These are phyloP conservation scores for Hemithea aestivaria DNA, from an alignment of 2,888 invertebrate genomes.

Conservation along the genomic window DNA sequence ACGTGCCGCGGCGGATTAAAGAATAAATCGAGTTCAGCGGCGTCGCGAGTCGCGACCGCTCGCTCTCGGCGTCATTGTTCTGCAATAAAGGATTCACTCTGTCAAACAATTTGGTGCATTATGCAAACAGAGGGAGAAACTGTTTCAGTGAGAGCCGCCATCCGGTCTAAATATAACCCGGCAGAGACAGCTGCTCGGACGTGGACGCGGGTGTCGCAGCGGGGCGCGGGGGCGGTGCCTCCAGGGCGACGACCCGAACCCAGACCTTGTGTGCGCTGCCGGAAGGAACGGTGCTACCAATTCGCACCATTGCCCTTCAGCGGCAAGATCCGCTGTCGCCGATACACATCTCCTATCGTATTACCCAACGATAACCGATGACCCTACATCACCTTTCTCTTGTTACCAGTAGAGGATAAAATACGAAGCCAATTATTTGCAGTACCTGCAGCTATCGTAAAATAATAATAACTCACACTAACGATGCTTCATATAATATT, in stretches of 20 bases:
- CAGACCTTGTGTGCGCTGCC: constrained; percentile 64
- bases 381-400: no score
- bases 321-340: constrained; percentile 1
- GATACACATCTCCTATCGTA: no score
- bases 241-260: constrained; percentile 64
- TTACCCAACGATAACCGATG: no score
- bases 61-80: constrained; percentile 32
- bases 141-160: constrained; percentile 63
- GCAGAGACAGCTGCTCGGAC: constrained; percentile 54
- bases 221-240: constrained; percentile 28
- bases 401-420: no score
- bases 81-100: constrained; percentile 42
- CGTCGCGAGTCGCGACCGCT: constrained; percentile 21
- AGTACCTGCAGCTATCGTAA: no score
- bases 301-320: constrained; percentile 42
- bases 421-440: no score
- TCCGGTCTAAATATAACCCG: constrained; percentile 71
- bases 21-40: constrained; percentile 15
- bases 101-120: constrained; percentile 49
- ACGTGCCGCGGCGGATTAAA: constrained; percentile 8
- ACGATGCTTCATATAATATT: no score
- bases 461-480: no score
- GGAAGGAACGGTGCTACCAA: constrained; percentile 49
- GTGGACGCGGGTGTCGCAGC: constrained; percentile 36
- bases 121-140: constrained; percentile 66